Evolutionary conservation across 2,113 vertebrate genomes (phyloP), one percentile per base, ranked within the genome.

Genomic region (Nesoenas mayeri): DNA sequence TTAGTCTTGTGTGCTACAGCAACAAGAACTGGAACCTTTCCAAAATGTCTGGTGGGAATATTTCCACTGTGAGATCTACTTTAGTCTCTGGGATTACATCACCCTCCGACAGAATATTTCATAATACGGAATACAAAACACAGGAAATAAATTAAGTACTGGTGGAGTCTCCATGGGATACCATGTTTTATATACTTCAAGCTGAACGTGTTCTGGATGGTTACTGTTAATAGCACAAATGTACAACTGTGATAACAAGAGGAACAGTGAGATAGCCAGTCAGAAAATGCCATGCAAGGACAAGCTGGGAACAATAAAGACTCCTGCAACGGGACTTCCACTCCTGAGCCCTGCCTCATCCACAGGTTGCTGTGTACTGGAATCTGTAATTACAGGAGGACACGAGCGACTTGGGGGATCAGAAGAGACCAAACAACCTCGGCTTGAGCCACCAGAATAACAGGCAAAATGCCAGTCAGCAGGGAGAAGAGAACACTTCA

Each of bases 21-120:
- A 97, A 96, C 74, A 72, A 95, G 96, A 93, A 96, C 93, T 96
- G 96, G 95, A 94, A 86, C 42, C 54, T 29, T 61, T 88, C 93
- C 96, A 95, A 88, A 95, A 88, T 42, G 96, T 96, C 97, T 95
- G 96, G 91, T 97, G 96, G 97, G 96, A 96, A 96, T 96, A 92
- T 96, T 97, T 97, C 93, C 95, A 96, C 95, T 72, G 85, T 91
- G 95, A 95, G 94, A 94, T 94, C 96, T 78, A 56, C 91, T 96
- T 91, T 62, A 81, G 89, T 88, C 89, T 94, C 82, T 91, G 88
- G 89, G 91, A 94, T 96, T 81, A 96, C 96, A 97, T 97, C 96
- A 96, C 89, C 92, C 88, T 79, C 91, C 15, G 48, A 90, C 87
- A 94, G 91, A 96, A 15, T 89, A 91, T 96, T 96, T 97, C 96